Evolutionary conservation across 2,797 vertebrate species (phyloP).

Genomic region (Sandelia bainsii): DNA sequence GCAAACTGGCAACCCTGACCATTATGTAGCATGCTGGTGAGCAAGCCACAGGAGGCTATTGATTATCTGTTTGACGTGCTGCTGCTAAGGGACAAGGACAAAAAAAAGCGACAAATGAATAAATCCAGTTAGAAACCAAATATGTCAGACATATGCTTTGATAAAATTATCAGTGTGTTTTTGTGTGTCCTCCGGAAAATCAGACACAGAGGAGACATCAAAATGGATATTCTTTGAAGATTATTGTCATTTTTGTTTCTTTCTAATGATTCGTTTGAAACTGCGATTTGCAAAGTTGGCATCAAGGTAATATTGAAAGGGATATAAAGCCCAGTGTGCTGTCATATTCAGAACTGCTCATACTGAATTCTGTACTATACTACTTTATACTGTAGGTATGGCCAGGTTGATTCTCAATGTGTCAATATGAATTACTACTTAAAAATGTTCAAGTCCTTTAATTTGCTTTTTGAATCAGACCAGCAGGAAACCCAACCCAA

Average conservation of each 20-base stretch:
- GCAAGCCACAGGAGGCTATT: conserved; percentile 65
- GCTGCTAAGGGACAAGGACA: conserved; percentile 45
- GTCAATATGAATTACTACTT: too few relatives aligned
- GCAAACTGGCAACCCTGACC: conserved; percentile 66
- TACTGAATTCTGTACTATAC: not conserved
- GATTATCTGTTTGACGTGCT: conserved; percentile 75
- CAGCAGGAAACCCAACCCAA: too few relatives aligned
- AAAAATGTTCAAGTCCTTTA: too few relatives aligned
- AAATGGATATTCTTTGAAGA: conserved; percentile 23
- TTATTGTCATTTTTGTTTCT: conserved; percentile 41
- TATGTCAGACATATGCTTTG: conserved; percentile 18
- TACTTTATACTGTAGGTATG: too few relatives aligned
- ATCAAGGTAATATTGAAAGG: conserved; percentile 9
- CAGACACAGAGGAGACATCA: not conserved
- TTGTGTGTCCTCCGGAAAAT: conserved; percentile 37
- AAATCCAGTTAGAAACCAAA: conserved; percentile 9
- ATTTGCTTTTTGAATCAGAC: too few relatives aligned
- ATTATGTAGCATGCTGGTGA: conserved; percentile 67
- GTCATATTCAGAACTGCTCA: not conserved
- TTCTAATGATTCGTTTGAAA: conserved; percentile 41
- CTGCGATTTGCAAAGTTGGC: conserved; percentile 21
- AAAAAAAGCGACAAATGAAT: not conserved
- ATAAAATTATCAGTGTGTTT: conserved; percentile 38
- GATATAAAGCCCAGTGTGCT: not conserved
- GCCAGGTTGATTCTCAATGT: too few relatives aligned